Evolutionary conservation across 2,797 vertebrate species (phyloP).

Genomic region (Brotogeris chrysoptera): DNA sequence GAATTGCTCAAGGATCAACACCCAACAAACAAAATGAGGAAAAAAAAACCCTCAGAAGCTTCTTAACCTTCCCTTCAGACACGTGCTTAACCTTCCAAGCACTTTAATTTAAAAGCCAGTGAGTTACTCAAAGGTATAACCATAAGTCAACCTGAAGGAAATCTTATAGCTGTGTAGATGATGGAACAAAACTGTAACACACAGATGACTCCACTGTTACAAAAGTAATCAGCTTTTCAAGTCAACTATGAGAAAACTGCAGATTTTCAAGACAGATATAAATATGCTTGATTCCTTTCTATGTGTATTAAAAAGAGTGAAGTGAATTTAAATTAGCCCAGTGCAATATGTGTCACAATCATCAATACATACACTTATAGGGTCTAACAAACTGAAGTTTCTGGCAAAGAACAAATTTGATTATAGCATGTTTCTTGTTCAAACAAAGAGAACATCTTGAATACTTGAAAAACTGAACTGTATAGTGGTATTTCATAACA

Average conservation of each 20-base stretch:
- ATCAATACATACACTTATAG: not conserved
- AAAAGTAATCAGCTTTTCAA: conserved; percentile 40
- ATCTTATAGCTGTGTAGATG: not conserved
- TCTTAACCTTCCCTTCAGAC: not conserved
- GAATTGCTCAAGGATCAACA: not conserved
- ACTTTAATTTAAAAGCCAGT: conserved; percentile 22
- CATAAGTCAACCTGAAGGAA: conserved; percentile 30
- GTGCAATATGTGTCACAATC: not conserved
- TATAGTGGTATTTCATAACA: not conserved
- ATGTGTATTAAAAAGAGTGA: not conserved
- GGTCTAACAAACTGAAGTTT: not conserved
- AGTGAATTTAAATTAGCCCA: not conserved
- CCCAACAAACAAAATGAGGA: not conserved
- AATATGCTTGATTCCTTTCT: not conserved
- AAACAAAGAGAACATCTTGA: not conserved
- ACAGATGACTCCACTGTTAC: conserved; percentile 9
- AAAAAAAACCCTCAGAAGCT: not conserved
- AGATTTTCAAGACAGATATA: conserved; percentile 4
- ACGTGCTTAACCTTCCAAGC: conserved; percentile 1
- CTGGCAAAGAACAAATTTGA: not conserved
- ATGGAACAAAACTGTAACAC: not conserved
- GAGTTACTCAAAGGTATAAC: not conserved
- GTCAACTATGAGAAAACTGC: conserved; percentile 11
- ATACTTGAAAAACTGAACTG: not conserved
- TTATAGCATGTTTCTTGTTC: not conserved